A percentile compares a stretch with the other conserved stretches of the same genome.
Evolutionary conservation across 2,113 vertebrate genomes (phyloP).

Genomic region (Eubucco bourcierii): DNA sequence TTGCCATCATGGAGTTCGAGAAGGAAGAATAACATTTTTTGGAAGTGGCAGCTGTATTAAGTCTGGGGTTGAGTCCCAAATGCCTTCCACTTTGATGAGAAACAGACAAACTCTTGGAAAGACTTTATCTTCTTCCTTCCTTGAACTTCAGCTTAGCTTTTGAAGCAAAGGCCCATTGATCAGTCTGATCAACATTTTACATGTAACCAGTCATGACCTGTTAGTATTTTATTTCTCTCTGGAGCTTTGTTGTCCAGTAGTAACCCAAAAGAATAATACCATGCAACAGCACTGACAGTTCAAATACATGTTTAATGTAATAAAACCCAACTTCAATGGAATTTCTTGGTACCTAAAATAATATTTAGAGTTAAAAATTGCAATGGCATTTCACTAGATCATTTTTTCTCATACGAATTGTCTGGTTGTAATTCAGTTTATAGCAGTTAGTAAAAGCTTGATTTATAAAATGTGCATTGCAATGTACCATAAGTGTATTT

Average conservation of each 20-base stretch:
- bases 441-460: not conserved
- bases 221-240: not conserved
- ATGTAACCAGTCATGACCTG: not conserved
- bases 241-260: not conserved
- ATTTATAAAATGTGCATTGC: not conserved
- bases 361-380: not conserved
- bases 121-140: not conserved
- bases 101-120: not conserved
- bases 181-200: constrained; percentile 1
- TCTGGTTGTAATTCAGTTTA: not conserved
- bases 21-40: not conserved
- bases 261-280: not conserved
- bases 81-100: not conserved
- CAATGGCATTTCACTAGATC: not conserved
- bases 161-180: not conserved
- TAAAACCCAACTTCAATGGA: not conserved
- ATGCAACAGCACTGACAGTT: not conserved
- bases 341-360: not conserved
- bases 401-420: not conserved
- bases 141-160: not conserved
- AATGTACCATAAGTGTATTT: not conserved
- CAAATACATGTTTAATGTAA: not conserved
- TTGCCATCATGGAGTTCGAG: not conserved
- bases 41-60: not conserved
- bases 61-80: not conserved